Conservation (phyloP, 2,113 vertebrate genomes). For the Polypterus senegalus region DNA sequence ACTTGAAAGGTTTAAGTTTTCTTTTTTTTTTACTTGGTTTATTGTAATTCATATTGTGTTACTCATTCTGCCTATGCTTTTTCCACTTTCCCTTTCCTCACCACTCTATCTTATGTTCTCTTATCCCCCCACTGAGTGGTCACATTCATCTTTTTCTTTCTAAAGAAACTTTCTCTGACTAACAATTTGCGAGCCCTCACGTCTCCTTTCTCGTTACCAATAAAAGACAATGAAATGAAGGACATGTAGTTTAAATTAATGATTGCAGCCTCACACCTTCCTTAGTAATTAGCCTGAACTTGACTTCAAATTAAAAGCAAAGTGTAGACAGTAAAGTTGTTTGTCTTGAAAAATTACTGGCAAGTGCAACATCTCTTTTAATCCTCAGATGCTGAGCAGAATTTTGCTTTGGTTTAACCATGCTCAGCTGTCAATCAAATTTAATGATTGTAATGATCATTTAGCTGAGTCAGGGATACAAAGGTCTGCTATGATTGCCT, state of each 20-base stretch:
- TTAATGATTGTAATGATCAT: conserved; percentile 41
- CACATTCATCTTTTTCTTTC: too few relatives aligned
- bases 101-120: too few relatives aligned
- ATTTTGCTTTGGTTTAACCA: conserved; percentile 30
- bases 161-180: too few relatives aligned
- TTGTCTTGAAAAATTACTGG: conserved; percentile 54
- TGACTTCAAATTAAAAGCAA: conserved; percentile 39
- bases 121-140: too few relatives aligned
- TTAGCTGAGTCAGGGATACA: conserved; percentile 18
- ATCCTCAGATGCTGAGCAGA: conserved; percentile 35
- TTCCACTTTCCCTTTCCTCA: too few relatives aligned
- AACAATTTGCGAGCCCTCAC: too few relatives aligned
- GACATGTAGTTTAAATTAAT: conserved; percentile 45
- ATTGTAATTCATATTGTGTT: too few relatives aligned
- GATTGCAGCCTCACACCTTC: conserved; percentile 54
- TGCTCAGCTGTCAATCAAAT: conserved; percentile 32
- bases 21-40: too few relatives aligned
- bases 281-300: conserved; percentile 51
- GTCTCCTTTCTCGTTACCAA: too few relatives aligned
- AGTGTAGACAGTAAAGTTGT: conserved; percentile 43
- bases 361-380: conserved; percentile 34
- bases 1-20: too few relatives aligned
- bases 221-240: conserved; percentile 25
- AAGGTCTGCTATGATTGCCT: conserved; percentile 14
- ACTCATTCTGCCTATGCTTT: too few relatives aligned